Evolutionary conservation across 2,888 invertebrate species (phyloP).

Genomic region (Drosophila pullipes): DNA sequence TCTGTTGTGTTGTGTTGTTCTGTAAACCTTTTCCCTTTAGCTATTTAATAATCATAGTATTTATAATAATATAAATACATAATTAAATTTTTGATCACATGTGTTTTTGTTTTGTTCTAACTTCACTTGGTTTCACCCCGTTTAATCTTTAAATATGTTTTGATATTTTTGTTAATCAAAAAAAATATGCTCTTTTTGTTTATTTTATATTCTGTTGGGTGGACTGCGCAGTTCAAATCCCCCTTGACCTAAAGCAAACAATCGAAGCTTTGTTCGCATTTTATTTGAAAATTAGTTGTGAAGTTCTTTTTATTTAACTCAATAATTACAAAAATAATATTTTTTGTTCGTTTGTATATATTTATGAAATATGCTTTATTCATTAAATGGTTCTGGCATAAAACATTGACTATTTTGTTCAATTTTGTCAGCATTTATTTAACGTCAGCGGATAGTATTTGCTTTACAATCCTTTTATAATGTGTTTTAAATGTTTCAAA

Average conservation of each 20-base stretch:
- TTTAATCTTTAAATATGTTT: conserved; percentile 42
- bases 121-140: conserved; percentile 46
- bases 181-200: conserved; percentile 5
- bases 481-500: conserved; percentile 17
- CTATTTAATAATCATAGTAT: conserved; percentile 62
- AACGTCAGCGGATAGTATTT: conserved; percentile 13
- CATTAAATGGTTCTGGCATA: conserved; percentile 26
- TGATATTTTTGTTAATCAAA: conserved; percentile 23
- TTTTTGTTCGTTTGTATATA: conserved; percentile 5
- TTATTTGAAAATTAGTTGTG: conserved; percentile 18
- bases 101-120: conserved; percentile 59
- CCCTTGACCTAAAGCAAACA: conserved; percentile 17
- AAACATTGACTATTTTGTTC: conserved; percentile 34
- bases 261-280: conserved; percentile 23
- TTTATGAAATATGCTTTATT: conserved; percentile 47
- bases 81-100: conserved; percentile 76
- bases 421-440: conserved; percentile 25
- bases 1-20: conserved; percentile 35
- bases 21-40: conserved; percentile 47
- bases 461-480: conserved; percentile 25
- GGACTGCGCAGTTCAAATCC: too few relatives aligned
- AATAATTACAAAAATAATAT: conserved; percentile 13
- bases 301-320: conserved; percentile 7
- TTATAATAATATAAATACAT: conserved; percentile 42
- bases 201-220: not conserved